phyloP scores from a whole-genome alignment of 2,797 vertebrate species.

The Lerista edwardsae region DNA sequence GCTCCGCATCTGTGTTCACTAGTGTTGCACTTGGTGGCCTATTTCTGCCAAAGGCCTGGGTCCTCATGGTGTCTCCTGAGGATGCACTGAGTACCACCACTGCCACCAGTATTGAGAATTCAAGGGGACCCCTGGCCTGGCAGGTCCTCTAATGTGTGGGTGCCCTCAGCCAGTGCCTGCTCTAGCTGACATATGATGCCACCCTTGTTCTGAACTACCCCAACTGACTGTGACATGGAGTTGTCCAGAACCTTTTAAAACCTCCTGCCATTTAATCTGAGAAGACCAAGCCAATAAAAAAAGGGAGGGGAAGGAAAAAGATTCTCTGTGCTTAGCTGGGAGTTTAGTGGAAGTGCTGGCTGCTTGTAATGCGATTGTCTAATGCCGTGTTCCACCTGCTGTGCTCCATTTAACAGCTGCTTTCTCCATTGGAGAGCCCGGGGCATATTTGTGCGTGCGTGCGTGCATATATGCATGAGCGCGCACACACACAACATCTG shows the following conservation, averaged over 20 bases:
- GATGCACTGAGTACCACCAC: too few species aligned
- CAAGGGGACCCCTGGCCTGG: too few species aligned
- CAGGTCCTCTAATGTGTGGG: too few species aligned
- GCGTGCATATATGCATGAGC: neutral
- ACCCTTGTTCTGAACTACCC: too few species aligned
- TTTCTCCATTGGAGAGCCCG: neutral
- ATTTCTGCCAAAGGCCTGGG: neutral
- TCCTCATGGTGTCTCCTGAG: too few species aligned
- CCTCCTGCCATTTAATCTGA: neutral
- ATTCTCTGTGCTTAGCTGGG: neutral
- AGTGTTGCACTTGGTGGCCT: neutral
- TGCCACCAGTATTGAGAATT: too few species aligned
- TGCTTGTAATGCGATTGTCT: slow-evolving; percentile 16
- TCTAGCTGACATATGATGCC: too few species aligned
- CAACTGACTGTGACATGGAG: neutral
- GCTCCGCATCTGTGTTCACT: neutral
- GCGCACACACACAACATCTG: neutral
- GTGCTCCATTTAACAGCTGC: neutral
- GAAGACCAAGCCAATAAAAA: neutral
- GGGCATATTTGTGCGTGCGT: neutral
- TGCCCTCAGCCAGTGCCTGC: too few species aligned
- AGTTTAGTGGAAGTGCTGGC: neutral
- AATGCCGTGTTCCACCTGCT: slow-evolving; percentile 14
- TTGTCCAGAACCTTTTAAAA: neutral
- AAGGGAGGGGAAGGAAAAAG: neutral